A percentile compares a stretch with the other conserved stretches of the same genome.
These are phyloP conservation scores for Phlogophora meticulosa DNA, from an alignment of 2,888 invertebrate species.

Conservation along the genomic window DNA sequence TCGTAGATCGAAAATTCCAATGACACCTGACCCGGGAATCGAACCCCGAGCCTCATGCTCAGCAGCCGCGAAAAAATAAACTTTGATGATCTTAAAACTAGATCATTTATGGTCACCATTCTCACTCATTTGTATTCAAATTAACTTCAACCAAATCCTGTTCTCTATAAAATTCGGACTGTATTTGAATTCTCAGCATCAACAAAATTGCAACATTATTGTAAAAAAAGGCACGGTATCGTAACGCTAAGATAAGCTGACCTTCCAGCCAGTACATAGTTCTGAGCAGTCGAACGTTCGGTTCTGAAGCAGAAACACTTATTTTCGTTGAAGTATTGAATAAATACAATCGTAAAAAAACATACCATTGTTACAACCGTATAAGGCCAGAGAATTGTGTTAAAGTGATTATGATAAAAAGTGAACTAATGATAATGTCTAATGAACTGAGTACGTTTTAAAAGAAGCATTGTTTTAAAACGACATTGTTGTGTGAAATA, in stretches of 20 bases:
- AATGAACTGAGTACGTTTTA: conserved; percentile 3
- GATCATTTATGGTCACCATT: too few relatives aligned
- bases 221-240: conserved; percentile 28
- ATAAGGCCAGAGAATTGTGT: conserved; percentile 35
- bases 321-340: conserved; percentile 8
- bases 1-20: too few relatives aligned
- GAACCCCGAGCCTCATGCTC: too few relatives aligned
- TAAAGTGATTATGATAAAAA: conserved; percentile 29
- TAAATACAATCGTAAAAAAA: conserved; percentile 17
- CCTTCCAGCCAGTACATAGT: conserved; percentile 33
- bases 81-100: too few relatives aligned
- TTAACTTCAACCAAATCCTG: too few relatives aligned
- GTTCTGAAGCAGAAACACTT: conserved; percentile 29
- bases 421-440: not conserved
- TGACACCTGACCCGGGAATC: too few relatives aligned
- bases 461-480: not conserved
- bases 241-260: conserved; percentile 50
- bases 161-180: too few relatives aligned
- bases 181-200: not conserved
- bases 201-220: conserved; percentile 18
- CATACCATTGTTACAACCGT: conserved; percentile 8
- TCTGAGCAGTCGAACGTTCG: conserved; percentile 39
- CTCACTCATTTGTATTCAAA: too few relatives aligned
- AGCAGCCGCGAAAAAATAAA: too few relatives aligned
- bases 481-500: not conserved